phyloP scores from a whole-genome alignment of 2,113 vertebrate species.

The Perca fluviatilis region DNA sequence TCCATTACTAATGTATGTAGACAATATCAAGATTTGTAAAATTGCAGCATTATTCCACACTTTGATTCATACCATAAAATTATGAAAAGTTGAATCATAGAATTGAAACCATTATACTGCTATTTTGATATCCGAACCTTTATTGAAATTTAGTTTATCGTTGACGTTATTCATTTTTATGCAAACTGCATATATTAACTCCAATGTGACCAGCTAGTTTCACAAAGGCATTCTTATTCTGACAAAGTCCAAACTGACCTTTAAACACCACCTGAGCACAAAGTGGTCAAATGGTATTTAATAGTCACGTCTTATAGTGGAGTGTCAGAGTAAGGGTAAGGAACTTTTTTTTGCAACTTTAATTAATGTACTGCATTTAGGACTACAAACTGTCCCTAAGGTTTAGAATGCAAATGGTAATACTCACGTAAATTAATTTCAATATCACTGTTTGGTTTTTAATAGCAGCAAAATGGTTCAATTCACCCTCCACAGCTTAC shows the following conservation, averaged over 20 bases:
- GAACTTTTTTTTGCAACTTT: constrained; percentile 9
- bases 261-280: constrained; percentile 58
- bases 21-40: constrained; percentile 32
- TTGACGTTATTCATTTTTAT: constrained; percentile 76
- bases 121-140: constrained; percentile 77
- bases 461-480: constrained; percentile 92
- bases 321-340: constrained; percentile 50
- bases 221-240: constrained; percentile 46
- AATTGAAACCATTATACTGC: constrained; percentile 91
- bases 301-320: constrained; percentile 42
- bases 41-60: constrained; percentile 72
- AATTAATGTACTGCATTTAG: not conserved
- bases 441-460: constrained; percentile 75
- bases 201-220: not conserved
- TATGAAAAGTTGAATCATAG: constrained; percentile 69
- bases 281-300: constrained; percentile 52
- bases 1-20: constrained; percentile 40
- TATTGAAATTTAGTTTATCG: constrained; percentile 79
- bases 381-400: not conserved
- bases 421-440: constrained; percentile 79
- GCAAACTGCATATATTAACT: constrained; percentile 8
- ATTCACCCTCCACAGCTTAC: constrained; percentile 74
- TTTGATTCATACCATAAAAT: constrained; percentile 74
- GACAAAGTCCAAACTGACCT: constrained; percentile 65
- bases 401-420: constrained; percentile 74